Evolutionary conservation across 2,113 vertebrate species (phyloP).

Genomic region (Pongo pygmaeus): DNA sequence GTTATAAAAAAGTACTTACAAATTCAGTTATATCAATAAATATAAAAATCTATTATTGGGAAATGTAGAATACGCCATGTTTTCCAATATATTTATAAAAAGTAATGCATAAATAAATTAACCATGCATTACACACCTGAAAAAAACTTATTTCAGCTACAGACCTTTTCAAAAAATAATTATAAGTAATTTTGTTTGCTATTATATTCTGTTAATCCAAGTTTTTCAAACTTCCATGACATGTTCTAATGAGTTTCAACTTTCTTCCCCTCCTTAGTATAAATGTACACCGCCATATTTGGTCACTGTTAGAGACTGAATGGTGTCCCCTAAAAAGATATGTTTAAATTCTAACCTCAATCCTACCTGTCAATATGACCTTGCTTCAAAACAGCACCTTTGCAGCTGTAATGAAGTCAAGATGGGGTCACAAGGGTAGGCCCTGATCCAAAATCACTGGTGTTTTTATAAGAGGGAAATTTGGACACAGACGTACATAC

Average conservation of each 20-base stretch:
- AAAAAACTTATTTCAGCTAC: background rate
- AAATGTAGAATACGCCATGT: background rate
- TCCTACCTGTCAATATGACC: background rate
- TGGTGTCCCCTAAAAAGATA: background rate
- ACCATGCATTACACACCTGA: background rate
- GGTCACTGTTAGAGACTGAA: background rate
- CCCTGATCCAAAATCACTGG: background rate
- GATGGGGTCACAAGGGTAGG: background rate
- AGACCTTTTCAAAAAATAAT: background rate
- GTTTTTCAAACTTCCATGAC: background rate
- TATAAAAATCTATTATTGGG: background rate
- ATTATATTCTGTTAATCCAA: background rate
- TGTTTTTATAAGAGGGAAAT: background rate
- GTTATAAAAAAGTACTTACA: background rate
- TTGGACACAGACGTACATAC: background rate
- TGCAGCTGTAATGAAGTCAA: background rate
- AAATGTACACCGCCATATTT: constrained; percentile 2
- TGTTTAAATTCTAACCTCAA: background rate
- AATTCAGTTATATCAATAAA: background rate
- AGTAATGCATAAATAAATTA: background rate
- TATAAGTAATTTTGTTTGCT: background rate
- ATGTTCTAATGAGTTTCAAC: background rate
- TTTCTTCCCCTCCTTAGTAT: background rate
- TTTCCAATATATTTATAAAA: constrained; percentile 9
- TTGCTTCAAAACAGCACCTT: constrained; percentile 11